A percentile compares a stretch with the other conserved stretches of the same genome.
Conservation (phyloP, 2,888 invertebrate species). For the Hirtodrosophila alboralis region DNA sequence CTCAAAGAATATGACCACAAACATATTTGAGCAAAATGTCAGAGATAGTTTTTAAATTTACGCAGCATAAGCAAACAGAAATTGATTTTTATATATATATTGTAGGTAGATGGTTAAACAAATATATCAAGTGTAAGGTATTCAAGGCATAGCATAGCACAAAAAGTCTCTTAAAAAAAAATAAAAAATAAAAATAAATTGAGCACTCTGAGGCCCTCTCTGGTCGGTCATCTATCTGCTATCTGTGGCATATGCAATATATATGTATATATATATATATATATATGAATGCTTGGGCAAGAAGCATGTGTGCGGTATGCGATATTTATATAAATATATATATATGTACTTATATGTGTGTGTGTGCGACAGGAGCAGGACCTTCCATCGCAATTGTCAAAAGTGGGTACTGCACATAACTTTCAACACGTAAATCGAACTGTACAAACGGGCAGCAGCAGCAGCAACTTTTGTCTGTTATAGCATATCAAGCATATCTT, state of each 20-base stretch:
- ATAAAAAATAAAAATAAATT: too few species aligned
- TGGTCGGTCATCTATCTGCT: constrained; percentile 48
- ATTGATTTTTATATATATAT: too few species aligned
- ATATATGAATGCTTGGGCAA: not conserved
- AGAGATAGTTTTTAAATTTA: too few species aligned
- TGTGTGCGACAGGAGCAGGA: constrained; percentile 15
- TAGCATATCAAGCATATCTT: constrained; percentile 14
- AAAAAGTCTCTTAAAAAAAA: not conserved
- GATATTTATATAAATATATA: constrained; percentile 29
- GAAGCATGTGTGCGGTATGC: constrained; percentile 4
- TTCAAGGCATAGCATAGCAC: constrained; percentile 5
- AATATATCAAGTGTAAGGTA: too few species aligned
- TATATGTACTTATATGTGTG: constrained; percentile 9
- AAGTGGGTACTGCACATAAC: constrained; percentile 39
- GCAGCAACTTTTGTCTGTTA: constrained; percentile 5
- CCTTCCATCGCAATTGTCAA: constrained; percentile 23
- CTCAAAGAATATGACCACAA: too few species aligned
- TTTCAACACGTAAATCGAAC: constrained; percentile 49
- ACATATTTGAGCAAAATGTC: too few species aligned
- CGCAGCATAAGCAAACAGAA: too few species aligned
- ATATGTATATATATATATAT: constrained; percentile 7
- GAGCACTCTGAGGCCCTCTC: constrained; percentile 7
- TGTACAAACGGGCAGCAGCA: constrained; percentile 5
- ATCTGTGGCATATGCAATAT: constrained; percentile 54
- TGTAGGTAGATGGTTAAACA: too few species aligned